Conservation (phyloP, 2,888 invertebrate genomes). For the Sericinus montela region DNA sequence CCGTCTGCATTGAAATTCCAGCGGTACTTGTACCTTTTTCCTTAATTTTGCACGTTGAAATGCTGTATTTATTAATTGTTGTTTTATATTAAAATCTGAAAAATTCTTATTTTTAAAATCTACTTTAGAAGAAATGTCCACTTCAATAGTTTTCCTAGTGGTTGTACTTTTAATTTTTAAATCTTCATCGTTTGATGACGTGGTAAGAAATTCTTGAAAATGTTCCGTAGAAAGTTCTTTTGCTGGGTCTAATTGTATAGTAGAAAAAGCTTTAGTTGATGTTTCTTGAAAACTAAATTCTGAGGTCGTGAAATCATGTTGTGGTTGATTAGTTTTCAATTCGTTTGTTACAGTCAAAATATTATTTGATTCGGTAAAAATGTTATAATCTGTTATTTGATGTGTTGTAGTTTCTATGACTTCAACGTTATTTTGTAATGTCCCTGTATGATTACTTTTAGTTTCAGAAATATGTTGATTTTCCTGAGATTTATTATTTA, state of each 20-base stretch:
- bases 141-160: neutral
- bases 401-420: neutral
- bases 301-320: neutral
- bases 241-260: neutral
- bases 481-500: constrained; percentile 12
- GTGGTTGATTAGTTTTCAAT: neutral
- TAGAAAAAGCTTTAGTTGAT: neutral
- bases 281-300: neutral
- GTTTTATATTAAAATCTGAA: neutral
- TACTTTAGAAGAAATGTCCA: neutral
- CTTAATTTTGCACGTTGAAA: constrained; percentile 54
- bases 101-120: constrained; percentile 4
- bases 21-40: constrained; percentile 46
- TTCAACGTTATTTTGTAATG: neutral
- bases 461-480: neutral
- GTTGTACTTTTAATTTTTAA: neutral
- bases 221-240: neutral
- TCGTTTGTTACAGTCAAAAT: neutral
- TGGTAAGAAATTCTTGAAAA: neutral
- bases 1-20: constrained; percentile 66
- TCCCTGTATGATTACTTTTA: too few species aligned
- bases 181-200: neutral
- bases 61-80: constrained; percentile 28
- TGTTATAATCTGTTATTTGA: neutral
- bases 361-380: neutral